Conservation (phyloP, 2,797 vertebrate species). For the Sebastolobus altivelis region DNA sequence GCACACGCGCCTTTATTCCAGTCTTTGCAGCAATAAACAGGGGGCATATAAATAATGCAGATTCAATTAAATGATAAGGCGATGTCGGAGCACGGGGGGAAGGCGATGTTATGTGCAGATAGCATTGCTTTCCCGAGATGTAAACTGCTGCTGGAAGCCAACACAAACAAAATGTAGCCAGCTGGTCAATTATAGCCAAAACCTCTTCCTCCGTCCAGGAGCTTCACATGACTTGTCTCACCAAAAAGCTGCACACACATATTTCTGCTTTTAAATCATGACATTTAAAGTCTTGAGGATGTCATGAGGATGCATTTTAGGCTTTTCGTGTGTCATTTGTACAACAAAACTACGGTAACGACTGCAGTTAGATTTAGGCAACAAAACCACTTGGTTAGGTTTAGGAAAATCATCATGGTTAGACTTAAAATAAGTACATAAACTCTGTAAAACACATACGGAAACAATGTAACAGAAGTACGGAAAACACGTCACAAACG, state of each 20-base stretch:
- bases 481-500: accelerated
- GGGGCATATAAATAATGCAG: constrained; percentile 25
- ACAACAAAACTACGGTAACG: no score
- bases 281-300: background rate
- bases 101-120: constrained; percentile 24
- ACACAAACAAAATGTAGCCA: constrained; percentile 44
- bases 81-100: background rate
- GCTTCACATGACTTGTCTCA: constrained; percentile 5
- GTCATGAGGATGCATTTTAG: no score
- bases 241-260: background rate
- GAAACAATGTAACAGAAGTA: no score
- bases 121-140: constrained; percentile 22
- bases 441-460: no score
- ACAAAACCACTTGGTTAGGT: no score
- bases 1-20: background rate
- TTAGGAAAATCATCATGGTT: no score
- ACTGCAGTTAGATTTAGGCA: no score
- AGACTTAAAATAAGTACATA: no score
- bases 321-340: no score
- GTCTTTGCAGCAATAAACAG: constrained; percentile 15
- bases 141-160: constrained; percentile 30
- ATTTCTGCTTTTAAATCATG: constrained; percentile 3
- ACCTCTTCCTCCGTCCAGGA: constrained; percentile 24
- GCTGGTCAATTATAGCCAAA: constrained; percentile 36
- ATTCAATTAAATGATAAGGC: constrained; percentile 53